These are phyloP conservation scores for Odontocerum albicorne DNA, from an alignment of 2,888 invertebrate species.

Conservation along the genomic window DNA sequence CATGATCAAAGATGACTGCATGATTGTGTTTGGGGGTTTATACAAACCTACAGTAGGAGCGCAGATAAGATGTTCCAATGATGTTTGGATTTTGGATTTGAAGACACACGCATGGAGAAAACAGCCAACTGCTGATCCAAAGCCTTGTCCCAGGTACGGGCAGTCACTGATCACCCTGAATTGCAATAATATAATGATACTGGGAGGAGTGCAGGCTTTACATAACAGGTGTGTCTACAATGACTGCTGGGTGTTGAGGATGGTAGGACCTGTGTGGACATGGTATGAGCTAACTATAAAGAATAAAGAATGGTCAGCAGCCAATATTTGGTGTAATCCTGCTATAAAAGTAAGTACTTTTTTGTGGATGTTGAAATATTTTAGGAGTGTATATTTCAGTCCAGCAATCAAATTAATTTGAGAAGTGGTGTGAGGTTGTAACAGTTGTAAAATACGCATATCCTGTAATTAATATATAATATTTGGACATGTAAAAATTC, in stretches of 20 bases:
- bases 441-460: no score
- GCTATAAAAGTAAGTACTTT: constrained; percentile 63
- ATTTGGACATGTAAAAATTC: no score
- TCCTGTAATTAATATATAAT: no score
- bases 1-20: constrained; percentile 76
- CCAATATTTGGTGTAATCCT: constrained; percentile 92
- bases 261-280: constrained; percentile 71
- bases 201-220: constrained; percentile 88
- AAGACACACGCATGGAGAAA: constrained; percentile 75
- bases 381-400: no score
- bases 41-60: constrained; percentile 46
- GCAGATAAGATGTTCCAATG: constrained; percentile 68
- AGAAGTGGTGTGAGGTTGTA: no score
- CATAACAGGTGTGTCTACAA: constrained; percentile 74
- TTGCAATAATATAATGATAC: constrained; percentile 73
- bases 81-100: constrained; percentile 87
- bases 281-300: constrained; percentile 75
- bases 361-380: no score
- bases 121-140: constrained; percentile 67
- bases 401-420: no score
- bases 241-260: constrained; percentile 88
- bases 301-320: constrained; percentile 78
- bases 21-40: constrained; percentile 82
- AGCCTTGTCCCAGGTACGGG: constrained; percentile 85
- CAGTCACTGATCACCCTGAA: constrained; percentile 88